A percentile compares a stretch with the other conserved stretches of the same genome.
These are phyloP conservation scores for Cantharis rufa DNA, from an alignment of 2,888 invertebrate genomes.

Conservation along the genomic window DNA sequence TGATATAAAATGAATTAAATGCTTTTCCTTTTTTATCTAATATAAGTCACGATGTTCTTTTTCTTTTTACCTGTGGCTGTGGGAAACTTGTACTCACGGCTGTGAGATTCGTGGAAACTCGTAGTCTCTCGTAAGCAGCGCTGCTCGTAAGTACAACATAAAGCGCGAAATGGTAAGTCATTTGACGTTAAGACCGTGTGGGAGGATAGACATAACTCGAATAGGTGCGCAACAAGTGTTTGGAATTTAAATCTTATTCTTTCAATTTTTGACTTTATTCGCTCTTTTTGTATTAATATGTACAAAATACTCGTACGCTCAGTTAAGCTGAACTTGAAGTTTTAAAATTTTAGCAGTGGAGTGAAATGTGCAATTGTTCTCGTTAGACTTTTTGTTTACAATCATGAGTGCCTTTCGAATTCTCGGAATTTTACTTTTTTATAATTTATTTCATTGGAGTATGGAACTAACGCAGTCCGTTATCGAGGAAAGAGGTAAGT, in stretches of 20 bases:
- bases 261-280: neutral
- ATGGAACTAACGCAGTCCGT: conserved; percentile 2
- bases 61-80: neutral
- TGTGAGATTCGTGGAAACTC: neutral
- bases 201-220: conserved; percentile 13
- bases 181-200: conserved; percentile 25
- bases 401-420: neutral
- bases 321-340: neutral
- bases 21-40: neutral
- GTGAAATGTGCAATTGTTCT: conserved; percentile 21
- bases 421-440: conserved; percentile 5
- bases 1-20: neutral
- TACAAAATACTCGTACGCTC: neutral
- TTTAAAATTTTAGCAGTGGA: neutral
- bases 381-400: conserved; percentile 1
- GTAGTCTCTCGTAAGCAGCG: conserved; percentile 11
- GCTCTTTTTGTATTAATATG: neutral
- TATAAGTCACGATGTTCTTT: neutral
- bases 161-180: conserved; percentile 26
- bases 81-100: neutral
- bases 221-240: conserved; percentile 26
- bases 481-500: conserved; percentile 47
- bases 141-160: conserved; percentile 6
- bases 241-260: conserved; percentile 2
- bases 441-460: neutral